These are phyloP conservation scores for Tolmerus cingulatus DNA, from an alignment of 2,888 invertebrate genomes.

Conservation along the genomic window DNA sequence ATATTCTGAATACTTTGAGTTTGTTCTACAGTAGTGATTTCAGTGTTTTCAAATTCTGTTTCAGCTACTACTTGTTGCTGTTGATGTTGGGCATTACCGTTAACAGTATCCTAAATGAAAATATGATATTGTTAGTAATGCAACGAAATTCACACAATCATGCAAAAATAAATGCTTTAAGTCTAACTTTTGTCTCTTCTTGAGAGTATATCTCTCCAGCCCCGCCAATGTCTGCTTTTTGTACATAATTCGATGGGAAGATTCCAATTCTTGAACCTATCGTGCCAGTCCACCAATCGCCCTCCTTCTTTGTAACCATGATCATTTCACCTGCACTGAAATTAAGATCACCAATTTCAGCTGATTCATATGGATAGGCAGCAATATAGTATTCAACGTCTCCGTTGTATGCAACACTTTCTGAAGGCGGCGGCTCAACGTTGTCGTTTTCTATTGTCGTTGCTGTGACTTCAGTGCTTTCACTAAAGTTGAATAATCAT, in stretches of 20 bases:
- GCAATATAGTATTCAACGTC: conserved; percentile 83
- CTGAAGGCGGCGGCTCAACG: conserved; percentile 52
- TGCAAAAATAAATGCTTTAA: not conserved
- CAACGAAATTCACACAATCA: not conserved
- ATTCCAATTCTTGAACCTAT: conserved; percentile 85
- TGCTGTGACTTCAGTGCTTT: conserved; percentile 71
- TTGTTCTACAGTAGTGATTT: conserved; percentile 13
- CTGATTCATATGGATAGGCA: conserved; percentile 87
- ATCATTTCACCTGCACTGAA: conserved; percentile 90
- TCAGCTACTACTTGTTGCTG: not conserved
- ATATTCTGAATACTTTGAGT: not conserved
- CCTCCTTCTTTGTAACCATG: conserved; percentile 86
- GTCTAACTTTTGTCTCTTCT: not conserved
- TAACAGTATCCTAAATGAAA: conserved; percentile 30
- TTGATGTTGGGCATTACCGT: conserved; percentile 43
- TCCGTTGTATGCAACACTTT: conserved; percentile 57
- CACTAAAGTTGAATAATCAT: conserved; percentile 63
- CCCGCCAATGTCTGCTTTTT: conserved; percentile 69
- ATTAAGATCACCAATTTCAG: conserved; percentile 88
- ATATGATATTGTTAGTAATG: conserved; percentile 24
- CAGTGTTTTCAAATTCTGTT: conserved; percentile 42
- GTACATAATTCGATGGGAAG: conserved; percentile 97
- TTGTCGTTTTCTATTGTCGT: conserved; percentile 48
- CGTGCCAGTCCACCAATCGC: conserved; percentile 99
- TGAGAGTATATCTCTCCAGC: conserved; percentile 20